Evolutionary conservation across 2,888 invertebrate genomes (phyloP).

Genomic region (Amphipyra tragopoginis): DNA sequence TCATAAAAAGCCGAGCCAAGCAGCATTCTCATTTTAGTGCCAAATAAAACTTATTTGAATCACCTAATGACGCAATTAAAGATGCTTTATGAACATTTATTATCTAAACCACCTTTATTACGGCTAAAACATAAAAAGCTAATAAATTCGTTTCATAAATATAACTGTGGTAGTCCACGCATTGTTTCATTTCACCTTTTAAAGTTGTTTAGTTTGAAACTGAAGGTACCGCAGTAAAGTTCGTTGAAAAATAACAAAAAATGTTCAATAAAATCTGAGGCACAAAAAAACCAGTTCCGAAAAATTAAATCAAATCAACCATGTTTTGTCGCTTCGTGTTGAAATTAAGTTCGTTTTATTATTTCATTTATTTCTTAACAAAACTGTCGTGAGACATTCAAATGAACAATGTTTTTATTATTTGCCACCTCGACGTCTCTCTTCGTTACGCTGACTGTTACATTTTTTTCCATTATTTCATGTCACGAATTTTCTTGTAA

Average conservation of each 20-base stretch:
- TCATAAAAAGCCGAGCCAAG: too few relatives aligned
- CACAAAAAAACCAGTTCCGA: not conserved
- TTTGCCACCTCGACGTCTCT: slow-evolving; percentile 21
- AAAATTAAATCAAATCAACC: slow-evolving; percentile 12
- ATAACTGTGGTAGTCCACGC: too few relatives aligned
- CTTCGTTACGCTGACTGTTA: slow-evolving; percentile 16
- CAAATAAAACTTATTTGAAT: too few relatives aligned
- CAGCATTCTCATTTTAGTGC: too few relatives aligned
- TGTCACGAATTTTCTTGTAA: slow-evolving; percentile 16
- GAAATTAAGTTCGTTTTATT: slow-evolving; percentile 13
- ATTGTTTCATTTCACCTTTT: not conserved
- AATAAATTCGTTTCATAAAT: too few relatives aligned
- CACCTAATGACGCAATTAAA: too few relatives aligned
- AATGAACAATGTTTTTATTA: slow-evolving; percentile 28
- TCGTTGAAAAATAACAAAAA: slow-evolving; percentile 1
- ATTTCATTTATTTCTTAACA: slow-evolving; percentile 10
- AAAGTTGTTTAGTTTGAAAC: slow-evolving; percentile 1
- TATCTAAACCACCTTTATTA: too few relatives aligned
- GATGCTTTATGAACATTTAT: too few relatives aligned
- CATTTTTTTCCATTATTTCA: slow-evolving; percentile 32
- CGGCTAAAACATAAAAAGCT: too few relatives aligned
- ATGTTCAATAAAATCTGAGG: not conserved
- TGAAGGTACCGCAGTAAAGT: not conserved
- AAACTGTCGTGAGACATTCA: slow-evolving; percentile 1
- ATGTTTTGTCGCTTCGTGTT: slow-evolving; percentile 8